Evolutionary conservation across 1,140 invertebrate species (phyloP).

Genomic region (Amyelois transitella): DNA sequence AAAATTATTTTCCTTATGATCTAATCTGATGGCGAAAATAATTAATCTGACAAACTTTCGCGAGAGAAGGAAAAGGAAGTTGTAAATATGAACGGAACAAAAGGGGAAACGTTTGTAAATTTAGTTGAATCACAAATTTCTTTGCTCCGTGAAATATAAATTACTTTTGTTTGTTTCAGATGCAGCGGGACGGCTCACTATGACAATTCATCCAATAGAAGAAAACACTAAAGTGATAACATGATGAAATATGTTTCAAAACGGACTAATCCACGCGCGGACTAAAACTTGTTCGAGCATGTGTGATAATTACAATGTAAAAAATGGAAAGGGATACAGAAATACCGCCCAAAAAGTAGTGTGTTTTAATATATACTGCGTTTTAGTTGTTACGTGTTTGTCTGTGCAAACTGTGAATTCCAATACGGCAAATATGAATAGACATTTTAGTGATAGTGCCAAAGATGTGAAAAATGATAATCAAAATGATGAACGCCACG

Average conservation of each 20-base stretch:
- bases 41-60: not conserved
- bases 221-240: constrained; percentile 52
- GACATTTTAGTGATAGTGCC: constrained; percentile 23
- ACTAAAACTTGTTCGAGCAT: constrained; percentile 41
- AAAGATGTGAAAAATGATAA: constrained; percentile 21
- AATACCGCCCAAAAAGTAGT: constrained; percentile 25
- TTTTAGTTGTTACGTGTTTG: constrained; percentile 42
- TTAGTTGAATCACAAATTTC: not conserved
- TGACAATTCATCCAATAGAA: constrained; percentile 17
- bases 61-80: not conserved
- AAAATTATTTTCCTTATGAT: not conserved
- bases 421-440: constrained; percentile 63
- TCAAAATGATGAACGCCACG: constrained; percentile 37
- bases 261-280: constrained; percentile 34
- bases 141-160: constrained; percentile 14
- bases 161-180: constrained; percentile 50
- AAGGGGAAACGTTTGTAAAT: not conserved
- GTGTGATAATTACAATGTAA: constrained; percentile 21
- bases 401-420: constrained; percentile 53
- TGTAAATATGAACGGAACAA: not conserved
- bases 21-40: not conserved
- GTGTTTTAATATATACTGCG: constrained; percentile 42
- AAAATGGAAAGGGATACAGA: constrained; percentile 12
- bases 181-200: constrained; percentile 19
- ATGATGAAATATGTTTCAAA: constrained; percentile 59